Base-by-base conservation (phyloP, 2,797 vertebrate species). In the Falco naumanni region DNA sequence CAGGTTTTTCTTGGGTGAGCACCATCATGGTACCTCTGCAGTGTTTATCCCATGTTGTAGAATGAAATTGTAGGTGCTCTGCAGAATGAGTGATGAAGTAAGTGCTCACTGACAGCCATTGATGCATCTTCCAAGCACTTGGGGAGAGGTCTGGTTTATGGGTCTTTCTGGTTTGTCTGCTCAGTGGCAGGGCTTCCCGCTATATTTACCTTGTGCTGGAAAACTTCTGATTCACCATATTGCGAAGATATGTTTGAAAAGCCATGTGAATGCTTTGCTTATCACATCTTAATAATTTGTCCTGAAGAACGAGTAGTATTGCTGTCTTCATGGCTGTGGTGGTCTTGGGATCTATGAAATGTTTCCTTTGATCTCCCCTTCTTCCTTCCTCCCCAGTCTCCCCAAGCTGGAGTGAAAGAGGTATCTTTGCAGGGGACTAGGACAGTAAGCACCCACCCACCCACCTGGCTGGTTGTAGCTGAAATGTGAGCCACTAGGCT, bases 111-210 rank as follows among this genome's bases (percentile, higher is more conserved):
- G 66, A 17, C 34, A 75, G 68, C 47, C 15, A 47, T 14, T 71
- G 26, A 64, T 75, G 61, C 0, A 50, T 37, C 53, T 88, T 77
- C 11, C 11, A 56, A 26, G 59, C 41, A 85, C 37, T 39, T 70
- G 37, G 9, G 29, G 33, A 56, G 63, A 51, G 19, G 3, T 79
- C 70, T 81, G 31, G 20, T 84, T 90, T 75, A 26, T 78, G 12
- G 81, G 61, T 65, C 45, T 82, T 87, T 94, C 81, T 87, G 60
- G 34, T 87, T 93, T 81, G 50, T 78, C 71, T 77, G 65, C 75
- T 86, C 26, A 28, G 60, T 81, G 75, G n/a, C 47, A 88, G 61
- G 22, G 13, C 57, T 92, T 95, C 45, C 33, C 31, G 31, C 28
- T 87, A 8, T 50, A 39, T 39, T 39, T 39, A 39, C 37, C 29